Evolutionary conservation across 1,140 invertebrate species (phyloP).

Genomic region (Antheraea mylitta): DNA sequence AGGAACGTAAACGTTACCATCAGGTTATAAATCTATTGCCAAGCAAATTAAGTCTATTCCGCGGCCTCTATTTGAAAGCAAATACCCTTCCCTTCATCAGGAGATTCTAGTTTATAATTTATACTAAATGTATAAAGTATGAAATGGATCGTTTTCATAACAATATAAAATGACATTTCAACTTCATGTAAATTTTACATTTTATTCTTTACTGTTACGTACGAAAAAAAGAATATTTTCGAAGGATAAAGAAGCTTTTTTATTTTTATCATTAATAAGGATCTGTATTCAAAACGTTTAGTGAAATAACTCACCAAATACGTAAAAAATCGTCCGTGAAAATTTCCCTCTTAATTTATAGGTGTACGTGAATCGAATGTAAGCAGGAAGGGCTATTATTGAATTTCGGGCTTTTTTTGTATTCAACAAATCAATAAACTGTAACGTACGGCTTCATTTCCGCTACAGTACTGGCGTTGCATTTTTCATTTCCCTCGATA

Average conservation of each 20-base stretch:
- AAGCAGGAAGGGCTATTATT: conserved; percentile 19
- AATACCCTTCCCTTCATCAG: too few species aligned
- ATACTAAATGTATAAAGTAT: too few species aligned
- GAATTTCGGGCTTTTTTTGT: conserved; percentile 15
- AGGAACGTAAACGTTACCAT: too few species aligned
- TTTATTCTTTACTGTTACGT: too few species aligned
- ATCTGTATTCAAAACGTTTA: conserved; percentile 35
- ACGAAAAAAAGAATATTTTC: too few species aligned
- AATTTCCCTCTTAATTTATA: conserved; percentile 10
- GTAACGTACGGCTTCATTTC: conserved; percentile 28
- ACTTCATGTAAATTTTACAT: too few species aligned
- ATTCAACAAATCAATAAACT: conserved; percentile 19
- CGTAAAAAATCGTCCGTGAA: conserved; percentile 16
- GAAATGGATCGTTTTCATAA: too few species aligned
- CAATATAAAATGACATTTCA: too few species aligned
- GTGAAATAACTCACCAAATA: conserved; percentile 26
- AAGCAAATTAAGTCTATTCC: too few species aligned
- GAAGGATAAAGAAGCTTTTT: conserved; percentile 22
- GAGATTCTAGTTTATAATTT: too few species aligned
- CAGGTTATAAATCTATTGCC: too few species aligned
- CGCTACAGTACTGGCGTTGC: conserved; percentile 17
- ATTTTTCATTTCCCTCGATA: conserved; percentile 22
- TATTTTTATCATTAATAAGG: conserved; percentile 27
- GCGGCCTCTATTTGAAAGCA: too few species aligned
- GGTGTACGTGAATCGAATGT: conserved; percentile 6